These are phyloP conservation scores for Myiothlypis chrysogaster DNA, from an alignment of 2,797 vertebrate species.

Conservation along the genomic window DNA sequence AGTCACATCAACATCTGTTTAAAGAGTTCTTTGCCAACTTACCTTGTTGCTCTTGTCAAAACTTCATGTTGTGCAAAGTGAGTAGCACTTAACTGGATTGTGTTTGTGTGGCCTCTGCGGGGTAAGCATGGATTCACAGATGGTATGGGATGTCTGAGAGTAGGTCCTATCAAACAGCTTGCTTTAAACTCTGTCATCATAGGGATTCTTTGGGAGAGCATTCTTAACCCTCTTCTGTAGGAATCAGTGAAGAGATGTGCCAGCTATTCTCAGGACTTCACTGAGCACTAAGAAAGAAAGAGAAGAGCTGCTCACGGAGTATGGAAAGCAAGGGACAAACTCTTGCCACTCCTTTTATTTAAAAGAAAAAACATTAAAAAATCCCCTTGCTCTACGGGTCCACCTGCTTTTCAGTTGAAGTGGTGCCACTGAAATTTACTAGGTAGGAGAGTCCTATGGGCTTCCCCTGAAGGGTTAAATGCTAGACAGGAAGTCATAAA, in stretches of 20 bases:
- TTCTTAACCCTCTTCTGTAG: neutral
- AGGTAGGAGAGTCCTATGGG: neutral
- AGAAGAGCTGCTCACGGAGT: neutral
- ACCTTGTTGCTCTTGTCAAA: neutral
- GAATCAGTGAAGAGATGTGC: neutral
- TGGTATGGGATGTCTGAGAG: neutral
- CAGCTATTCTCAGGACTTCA: neutral
- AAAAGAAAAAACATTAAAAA: neutral
- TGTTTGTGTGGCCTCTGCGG: neutral
- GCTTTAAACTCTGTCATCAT: neutral
- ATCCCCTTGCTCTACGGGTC: fast-evolving
- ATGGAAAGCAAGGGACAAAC: neutral
- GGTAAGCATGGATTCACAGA: neutral
- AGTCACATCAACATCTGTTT: neutral
- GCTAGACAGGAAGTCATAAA: neutral
- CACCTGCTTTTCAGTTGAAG: neutral
- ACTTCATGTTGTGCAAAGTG: neutral
- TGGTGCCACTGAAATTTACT: neutral
- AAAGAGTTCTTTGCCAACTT: neutral
- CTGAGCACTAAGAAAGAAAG: neutral
- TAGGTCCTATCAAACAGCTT: neutral
- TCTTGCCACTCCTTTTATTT: neutral
- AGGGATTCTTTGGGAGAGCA: neutral
- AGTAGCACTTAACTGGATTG: neutral
- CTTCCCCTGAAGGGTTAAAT: neutral